Evolutionary conservation across 2,113 vertebrate genomes (phyloP).

Genomic region (Mormyrus iriodes): DNA sequence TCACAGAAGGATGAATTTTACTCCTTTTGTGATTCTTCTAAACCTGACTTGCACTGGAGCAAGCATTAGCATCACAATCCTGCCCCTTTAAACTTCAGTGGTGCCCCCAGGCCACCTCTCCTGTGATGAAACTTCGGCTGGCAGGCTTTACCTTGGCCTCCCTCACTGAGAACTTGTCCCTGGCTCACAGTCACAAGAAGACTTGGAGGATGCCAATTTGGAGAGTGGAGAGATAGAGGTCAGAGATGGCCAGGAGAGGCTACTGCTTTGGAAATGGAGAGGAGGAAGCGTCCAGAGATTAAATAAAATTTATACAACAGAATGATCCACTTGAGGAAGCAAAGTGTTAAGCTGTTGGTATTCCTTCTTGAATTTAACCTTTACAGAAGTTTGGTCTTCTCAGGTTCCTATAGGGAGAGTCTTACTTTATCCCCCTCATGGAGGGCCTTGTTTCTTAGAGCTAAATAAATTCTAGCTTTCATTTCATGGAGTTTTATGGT

Average conservation of each 20-base stretch:
- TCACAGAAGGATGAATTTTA: background rate
- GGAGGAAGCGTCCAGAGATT: too few species aligned
- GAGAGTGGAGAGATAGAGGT: background rate
- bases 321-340: too few species aligned
- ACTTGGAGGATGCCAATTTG: background rate
- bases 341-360: too few species aligned
- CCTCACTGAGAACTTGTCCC: background rate
- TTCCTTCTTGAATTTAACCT: too few species aligned
- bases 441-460: too few species aligned
- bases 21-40: background rate
- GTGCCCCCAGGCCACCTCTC: background rate
- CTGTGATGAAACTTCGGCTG: background rate
- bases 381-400: too few species aligned
- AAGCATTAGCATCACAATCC: background rate
- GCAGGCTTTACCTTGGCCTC: background rate
- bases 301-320: too few species aligned
- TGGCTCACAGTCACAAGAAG: background rate
- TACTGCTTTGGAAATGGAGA: too few species aligned
- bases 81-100: background rate
- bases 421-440: background rate
- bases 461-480: background rate
- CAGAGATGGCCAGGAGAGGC: too few species aligned
- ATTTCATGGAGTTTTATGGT: background rate
- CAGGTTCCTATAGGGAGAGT: background rate
- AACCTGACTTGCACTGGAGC: background rate